Evolutionary conservation across 2,888 invertebrate species (phyloP).

Genomic region (Byasa hedistus): DNA sequence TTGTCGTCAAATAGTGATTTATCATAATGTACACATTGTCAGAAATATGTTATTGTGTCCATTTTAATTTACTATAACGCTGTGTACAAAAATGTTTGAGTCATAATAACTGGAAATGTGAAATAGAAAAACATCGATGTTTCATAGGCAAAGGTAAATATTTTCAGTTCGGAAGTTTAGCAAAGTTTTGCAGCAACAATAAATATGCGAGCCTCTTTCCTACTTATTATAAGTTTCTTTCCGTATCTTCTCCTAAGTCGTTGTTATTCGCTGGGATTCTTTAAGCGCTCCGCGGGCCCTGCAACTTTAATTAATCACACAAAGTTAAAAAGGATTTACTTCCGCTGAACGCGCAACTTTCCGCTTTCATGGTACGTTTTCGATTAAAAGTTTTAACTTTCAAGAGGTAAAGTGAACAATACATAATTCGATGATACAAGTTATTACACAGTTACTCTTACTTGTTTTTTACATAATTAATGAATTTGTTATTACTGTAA

Average conservation of each 20-base stretch:
- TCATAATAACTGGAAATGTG: too few species aligned
- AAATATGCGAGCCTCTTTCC: conserved; percentile 10
- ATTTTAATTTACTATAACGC: too few species aligned
- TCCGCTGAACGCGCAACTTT: conserved; percentile 19
- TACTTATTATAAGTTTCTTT: conserved; percentile 16
- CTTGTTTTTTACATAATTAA: too few species aligned
- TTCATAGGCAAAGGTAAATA: conserved; percentile 9
- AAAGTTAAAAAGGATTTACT: conserved; percentile 26
- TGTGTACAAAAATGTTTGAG: too few species aligned
- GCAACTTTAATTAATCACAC: conserved; percentile 28
- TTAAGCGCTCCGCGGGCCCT: conserved; percentile 12
- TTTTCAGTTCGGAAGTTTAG: conserved; percentile 5
- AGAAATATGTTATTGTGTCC: too few species aligned
- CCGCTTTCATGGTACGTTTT: conserved; percentile 17
- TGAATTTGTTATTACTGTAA: too few species aligned
- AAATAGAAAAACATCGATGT: not conserved
- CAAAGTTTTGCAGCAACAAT: conserved; percentile 13
- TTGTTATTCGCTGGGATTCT: conserved; percentile 19
- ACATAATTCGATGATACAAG: too few species aligned
- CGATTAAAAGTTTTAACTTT: conserved; percentile 9
- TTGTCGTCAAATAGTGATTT: too few species aligned
- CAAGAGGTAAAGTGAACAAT: not conserved
- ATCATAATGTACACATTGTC: too few species aligned
- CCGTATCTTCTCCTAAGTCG: conserved; percentile 14
- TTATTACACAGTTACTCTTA: too few species aligned